Conservation (phyloP, 2,797 vertebrate genomes). For the Pogoniulus pusillus region DNA sequence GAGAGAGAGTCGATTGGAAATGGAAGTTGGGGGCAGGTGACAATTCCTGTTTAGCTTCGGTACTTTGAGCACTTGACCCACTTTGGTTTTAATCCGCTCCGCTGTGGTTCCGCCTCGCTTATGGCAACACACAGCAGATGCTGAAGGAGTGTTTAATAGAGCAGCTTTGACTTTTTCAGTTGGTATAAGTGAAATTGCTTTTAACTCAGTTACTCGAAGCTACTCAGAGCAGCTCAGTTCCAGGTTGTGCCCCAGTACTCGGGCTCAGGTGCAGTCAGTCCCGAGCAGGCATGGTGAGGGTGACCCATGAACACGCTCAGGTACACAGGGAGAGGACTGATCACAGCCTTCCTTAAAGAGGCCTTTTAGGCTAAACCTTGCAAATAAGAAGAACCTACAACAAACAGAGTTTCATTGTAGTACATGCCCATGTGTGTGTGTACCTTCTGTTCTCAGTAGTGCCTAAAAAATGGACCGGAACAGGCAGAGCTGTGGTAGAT, state of each 20-base stretch:
- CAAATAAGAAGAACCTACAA: neutral
- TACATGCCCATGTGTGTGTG: neutral
- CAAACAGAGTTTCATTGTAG: neutral
- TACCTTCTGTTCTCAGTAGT: neutral
- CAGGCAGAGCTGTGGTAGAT: neutral
- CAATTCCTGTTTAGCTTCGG: neutral
- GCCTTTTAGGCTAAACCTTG: neutral
- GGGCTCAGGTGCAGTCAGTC: accelerated
- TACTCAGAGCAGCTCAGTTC: accelerated
- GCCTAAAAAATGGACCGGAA: neutral
- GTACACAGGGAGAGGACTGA: neutral
- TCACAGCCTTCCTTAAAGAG: neutral
- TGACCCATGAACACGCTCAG: neutral
- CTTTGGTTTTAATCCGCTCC: neutral
- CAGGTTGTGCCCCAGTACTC: accelerated
- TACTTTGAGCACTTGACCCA: neutral
- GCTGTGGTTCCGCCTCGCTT: neutral
- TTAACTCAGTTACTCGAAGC: neutral
- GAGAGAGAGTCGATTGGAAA: neutral
- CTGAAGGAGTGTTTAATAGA: neutral
- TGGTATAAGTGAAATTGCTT: neutral
- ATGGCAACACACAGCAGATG: accelerated
- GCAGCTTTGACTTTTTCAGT: neutral
- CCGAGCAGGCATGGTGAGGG: accelerated
- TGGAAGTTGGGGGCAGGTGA: neutral